phyloP scores from a whole-genome alignment of 1,140 invertebrate species.

The Drosophila bipectinata region DNA sequence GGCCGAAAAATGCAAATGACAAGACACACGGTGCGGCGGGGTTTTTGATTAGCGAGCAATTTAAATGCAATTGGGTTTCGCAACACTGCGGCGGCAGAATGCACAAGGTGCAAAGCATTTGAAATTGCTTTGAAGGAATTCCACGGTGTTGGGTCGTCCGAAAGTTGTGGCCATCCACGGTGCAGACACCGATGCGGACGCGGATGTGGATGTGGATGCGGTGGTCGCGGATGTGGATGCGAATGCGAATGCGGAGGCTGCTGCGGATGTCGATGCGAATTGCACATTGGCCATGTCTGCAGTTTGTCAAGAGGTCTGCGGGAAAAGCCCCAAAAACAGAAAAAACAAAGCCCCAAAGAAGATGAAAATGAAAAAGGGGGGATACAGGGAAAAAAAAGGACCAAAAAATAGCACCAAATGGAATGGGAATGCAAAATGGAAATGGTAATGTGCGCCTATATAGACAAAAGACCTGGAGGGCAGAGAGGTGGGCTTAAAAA shows the following conservation, averaged over 20 bases:
- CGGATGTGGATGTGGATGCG: constrained; percentile 2
- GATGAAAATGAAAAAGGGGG: constrained; percentile 27
- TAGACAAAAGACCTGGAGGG: constrained; percentile 40
- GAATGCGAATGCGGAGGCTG: neutral
- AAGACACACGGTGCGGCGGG: constrained; percentile 28
- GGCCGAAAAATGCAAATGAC: constrained; percentile 69
- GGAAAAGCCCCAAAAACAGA: constrained; percentile 32
- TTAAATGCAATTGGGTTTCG: constrained; percentile 71
- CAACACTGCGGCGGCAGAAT: constrained; percentile 10
- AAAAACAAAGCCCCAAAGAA: constrained; percentile 43
- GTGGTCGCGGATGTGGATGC: constrained; percentile 16
- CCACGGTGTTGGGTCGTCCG: constrained; percentile 11
- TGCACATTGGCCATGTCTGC: constrained; percentile 65
- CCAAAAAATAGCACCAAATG: constrained; percentile 21
- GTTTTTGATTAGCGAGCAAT: constrained; percentile 75
- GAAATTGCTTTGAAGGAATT: constrained; percentile 39
- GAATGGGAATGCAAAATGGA: constrained; percentile 42
- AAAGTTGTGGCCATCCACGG: constrained; percentile 21
- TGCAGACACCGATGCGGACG: constrained; percentile 14
- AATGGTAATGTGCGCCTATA: constrained; percentile 66
- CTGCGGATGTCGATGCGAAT: constrained; percentile 43
- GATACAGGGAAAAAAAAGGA: constrained; percentile 11
- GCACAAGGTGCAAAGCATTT: constrained; percentile 27
- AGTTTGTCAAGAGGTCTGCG: constrained; percentile 68
- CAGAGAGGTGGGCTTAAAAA: constrained; percentile 25